A percentile compares a stretch with the other conserved stretches of the same genome.
Evolutionary conservation across 2,888 invertebrate genomes (phyloP).

Genomic region (Chironomus tentans): DNA sequence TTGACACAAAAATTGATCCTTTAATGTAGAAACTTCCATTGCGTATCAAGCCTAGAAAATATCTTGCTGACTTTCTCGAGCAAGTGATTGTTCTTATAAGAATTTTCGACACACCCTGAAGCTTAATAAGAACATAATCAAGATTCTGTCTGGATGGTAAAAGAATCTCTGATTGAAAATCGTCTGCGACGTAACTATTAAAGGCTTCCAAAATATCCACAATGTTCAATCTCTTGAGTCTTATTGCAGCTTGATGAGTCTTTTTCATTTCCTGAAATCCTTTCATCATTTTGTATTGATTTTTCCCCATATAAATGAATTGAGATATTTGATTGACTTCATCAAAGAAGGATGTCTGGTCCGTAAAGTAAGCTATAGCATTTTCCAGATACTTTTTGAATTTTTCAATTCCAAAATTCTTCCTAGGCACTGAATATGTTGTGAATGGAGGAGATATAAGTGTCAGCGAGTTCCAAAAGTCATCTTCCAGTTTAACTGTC

Average conservation of each 20-base stretch:
- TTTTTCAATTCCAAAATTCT: neutral
- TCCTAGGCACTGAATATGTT: neutral
- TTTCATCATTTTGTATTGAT: conserved; percentile 13
- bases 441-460: neutral
- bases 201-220: neutral
- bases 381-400: neutral
- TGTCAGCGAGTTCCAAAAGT: neutral
- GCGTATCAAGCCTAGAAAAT: conserved; percentile 2
- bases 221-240: neutral
- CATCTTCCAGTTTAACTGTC: neutral
- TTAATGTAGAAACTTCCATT: conserved; percentile 15
- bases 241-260: neutral
- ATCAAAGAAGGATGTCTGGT: neutral
- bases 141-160: conserved; percentile 13
- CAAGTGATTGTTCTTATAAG: neutral
- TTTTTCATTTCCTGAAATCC: conserved; percentile 21
- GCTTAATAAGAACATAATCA: conserved; percentile 7
- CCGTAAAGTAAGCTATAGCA: neutral
- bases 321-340: conserved; percentile 12
- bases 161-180: neutral
- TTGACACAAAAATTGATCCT: neutral
- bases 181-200: neutral
- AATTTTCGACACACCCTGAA: conserved; percentile 3
- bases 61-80: neutral
- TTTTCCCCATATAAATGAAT: neutral